Conservation (phyloP, 2,113 vertebrate species). For the Puffinus mauretanicus region DNA sequence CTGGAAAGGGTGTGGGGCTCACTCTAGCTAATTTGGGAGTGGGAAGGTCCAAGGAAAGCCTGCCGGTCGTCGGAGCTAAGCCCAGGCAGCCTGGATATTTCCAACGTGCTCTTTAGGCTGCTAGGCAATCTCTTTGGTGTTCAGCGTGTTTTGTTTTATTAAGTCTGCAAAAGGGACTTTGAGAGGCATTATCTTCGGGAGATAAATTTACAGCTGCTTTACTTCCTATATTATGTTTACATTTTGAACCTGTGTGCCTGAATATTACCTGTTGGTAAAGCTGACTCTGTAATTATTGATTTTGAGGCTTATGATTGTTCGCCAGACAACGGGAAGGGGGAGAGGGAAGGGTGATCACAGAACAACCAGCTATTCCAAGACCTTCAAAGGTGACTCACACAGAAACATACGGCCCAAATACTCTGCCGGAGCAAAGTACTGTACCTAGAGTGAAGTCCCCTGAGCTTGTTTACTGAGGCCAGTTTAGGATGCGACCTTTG, state of each 20-base stretch:
- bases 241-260: not conserved
- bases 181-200: not conserved
- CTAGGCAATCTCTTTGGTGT: not conserved
- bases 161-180: constrained; percentile 28
- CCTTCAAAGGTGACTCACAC: not conserved
- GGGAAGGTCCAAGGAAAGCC: not conserved
- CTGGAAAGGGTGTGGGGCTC: not conserved
- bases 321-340: not conserved
- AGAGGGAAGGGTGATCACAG: not conserved
- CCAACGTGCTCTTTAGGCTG: not conserved
- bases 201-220: constrained; percentile 40
- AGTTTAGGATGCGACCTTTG: not conserved
- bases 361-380: not conserved
- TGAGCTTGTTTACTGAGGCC: not conserved
- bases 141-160: not conserved
- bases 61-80: not conserved
- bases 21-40: not conserved
- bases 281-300: constrained; percentile 44
- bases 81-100: not conserved
- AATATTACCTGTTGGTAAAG: constrained; percentile 36
- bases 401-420: not conserved
- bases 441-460: not conserved
- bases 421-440: not conserved
- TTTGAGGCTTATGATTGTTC: constrained; percentile 23
- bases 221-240: constrained; percentile 40